Base-by-base conservation (phyloP, 2,113 vertebrate genomes). In the Melospiza georgiana region DNA sequence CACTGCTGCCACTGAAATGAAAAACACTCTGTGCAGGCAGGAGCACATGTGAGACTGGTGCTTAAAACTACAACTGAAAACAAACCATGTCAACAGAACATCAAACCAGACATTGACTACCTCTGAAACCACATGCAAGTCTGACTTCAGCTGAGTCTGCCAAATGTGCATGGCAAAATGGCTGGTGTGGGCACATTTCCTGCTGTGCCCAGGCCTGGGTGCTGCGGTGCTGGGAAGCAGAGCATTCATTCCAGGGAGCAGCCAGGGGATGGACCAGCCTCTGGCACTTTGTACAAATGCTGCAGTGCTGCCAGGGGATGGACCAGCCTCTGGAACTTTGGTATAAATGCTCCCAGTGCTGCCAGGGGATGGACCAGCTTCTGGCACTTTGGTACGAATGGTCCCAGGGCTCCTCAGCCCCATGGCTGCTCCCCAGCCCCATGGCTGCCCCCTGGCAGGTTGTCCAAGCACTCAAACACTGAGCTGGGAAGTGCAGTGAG, bases 331-430 rank as follows among this genome's bases (percentile, higher is more conserved):
- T 1, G 27, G 35, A 5, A 2, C 24, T 23, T 33, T 1, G 3
- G 3, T 41, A 37, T 10, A 37, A 37, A 37, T 0, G 0, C 33
- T 15, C 35, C 39, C 0, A 0, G 37, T 1, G 4, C 37, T 79
- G 41, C 21, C 54, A 43, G 41, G 41, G 41, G 41, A 43, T 43
- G 28, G 58, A 57, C 37, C 4, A 1, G 54, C 41, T 43, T 75
- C 31, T 1, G 27, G 35, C 5, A 2, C 24, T 23, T 33, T 1
- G 3, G 3, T 41, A 39, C 37, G 37, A 46, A 18, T 1, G 9
- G 18, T 58, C 2, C 39, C 72, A 12, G 12, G 6, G 11, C 48
- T 59, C 15, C 39, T 35, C 62, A 65, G 52, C 12, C 22, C 55
- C 4, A 4, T 0, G 3, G 31, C 74, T 23, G 16, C 48, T 3